phyloP scores from a whole-genome alignment of 92 coral and sea anemone species.

The Porites lobata region DNA sequence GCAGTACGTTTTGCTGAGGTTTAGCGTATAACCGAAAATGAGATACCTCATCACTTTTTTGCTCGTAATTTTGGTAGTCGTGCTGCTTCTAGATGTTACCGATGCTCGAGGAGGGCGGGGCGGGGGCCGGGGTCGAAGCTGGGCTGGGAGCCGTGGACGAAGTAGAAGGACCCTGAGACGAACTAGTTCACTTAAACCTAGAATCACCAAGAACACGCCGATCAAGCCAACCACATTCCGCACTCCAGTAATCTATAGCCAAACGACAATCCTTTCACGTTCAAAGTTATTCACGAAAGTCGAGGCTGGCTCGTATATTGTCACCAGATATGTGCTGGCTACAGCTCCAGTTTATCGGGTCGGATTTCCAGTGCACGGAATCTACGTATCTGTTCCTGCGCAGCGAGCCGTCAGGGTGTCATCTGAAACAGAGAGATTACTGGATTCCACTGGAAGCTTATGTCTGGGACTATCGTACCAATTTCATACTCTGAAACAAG shows the following conservation, averaged over 20 bases:
- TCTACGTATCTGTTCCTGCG: constrained; percentile 5
- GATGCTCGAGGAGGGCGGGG: too few relatives aligned
- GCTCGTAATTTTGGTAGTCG: too few relatives aligned
- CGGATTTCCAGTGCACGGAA: constrained; percentile 37
- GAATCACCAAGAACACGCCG: constrained; percentile 26
- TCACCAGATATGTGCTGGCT: not conserved
- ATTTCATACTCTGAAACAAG: not conserved
- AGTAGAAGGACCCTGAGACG: not conserved
- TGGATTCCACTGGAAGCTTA: constrained; percentile 6
- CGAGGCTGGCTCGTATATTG: not conserved
- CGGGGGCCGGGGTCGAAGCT: not conserved
- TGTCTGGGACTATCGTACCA: not conserved
- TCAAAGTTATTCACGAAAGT: constrained; percentile 13
- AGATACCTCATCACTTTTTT: too few relatives aligned
- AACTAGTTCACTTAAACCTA: not conserved
- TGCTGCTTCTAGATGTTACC: too few relatives aligned
- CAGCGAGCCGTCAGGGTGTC: constrained; percentile 26
- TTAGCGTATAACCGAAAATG: too few relatives aligned
- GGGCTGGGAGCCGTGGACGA: too few relatives aligned
- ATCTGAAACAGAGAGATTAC: not conserved
- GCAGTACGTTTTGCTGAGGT: too few relatives aligned
- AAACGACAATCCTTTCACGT: constrained; percentile 13
- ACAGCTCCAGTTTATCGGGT: constrained; percentile 19
- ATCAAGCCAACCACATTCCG: constrained; percentile 5
- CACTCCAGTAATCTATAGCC: constrained; percentile 18